Percentiles rank a stretch among this genome's conserved stretches.
Conservation (phyloP, 2,113 vertebrate genomes). For the Sterna hirundo region DNA sequence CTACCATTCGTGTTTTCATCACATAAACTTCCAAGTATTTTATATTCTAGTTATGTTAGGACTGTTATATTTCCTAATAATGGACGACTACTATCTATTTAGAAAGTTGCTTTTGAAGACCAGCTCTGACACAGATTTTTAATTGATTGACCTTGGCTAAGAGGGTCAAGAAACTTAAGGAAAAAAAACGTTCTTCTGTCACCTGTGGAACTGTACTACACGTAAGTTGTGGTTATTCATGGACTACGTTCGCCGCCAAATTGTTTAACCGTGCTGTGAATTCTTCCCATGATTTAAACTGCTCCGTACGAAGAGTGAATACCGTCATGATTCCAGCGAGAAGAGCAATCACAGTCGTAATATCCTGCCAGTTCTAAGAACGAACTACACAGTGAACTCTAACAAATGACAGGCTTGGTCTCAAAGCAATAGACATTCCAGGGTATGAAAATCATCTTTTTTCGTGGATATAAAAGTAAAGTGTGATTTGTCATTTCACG, state of each 20-base stretch:
- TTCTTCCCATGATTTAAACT: not conserved
- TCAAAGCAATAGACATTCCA: constrained; percentile 11
- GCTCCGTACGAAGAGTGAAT: not conserved
- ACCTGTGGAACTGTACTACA: not conserved
- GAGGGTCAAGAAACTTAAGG: not conserved
- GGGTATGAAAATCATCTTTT: not conserved
- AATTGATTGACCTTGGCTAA: not conserved
- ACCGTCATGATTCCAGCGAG: not conserved
- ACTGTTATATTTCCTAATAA: not conserved
- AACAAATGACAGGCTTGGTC: constrained; percentile 7
- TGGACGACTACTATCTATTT: not conserved
- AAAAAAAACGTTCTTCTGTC: not conserved
- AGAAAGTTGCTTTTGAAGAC: not conserved
- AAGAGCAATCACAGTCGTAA: not conserved
- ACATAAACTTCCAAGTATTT: not conserved
- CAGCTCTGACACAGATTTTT: not conserved
- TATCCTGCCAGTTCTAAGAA: constrained; percentile 2
- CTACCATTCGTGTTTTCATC: not conserved
- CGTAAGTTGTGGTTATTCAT: not conserved
- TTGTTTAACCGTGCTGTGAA: not conserved
- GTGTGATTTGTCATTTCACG: constrained; percentile 6
- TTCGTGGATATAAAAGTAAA: not conserved
- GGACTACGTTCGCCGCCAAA: not conserved
- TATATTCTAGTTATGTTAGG: not conserved
- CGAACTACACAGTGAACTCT: not conserved